A percentile compares a stretch with the other conserved stretches of the same genome.
phyloP scores from a whole-genome alignment of 2,888 invertebrate species.

The Phalera bucephala region DNA sequence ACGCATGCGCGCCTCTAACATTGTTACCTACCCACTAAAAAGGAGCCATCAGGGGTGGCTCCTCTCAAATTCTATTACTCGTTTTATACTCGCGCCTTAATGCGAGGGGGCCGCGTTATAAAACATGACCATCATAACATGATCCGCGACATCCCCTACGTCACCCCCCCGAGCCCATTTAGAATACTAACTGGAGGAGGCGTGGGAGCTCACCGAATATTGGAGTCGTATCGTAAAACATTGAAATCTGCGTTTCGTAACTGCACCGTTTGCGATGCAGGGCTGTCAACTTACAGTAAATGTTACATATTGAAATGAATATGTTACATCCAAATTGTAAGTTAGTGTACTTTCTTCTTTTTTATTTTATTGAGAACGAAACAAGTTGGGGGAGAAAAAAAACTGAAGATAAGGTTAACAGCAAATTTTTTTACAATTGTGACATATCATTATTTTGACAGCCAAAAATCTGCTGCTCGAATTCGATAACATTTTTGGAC shows the following conservation, averaged over 20 bases:
- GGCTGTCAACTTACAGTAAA: slow-evolving; percentile 24
- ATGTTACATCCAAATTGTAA: too few relatives aligned
- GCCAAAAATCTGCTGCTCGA: too few relatives aligned
- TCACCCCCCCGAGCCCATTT: slow-evolving; percentile 35
- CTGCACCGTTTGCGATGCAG: slow-evolving; percentile 26
- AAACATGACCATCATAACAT: slow-evolving; percentile 67
- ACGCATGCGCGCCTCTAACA: slow-evolving; percentile 73
- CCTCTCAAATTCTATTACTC: slow-evolving; percentile 79
- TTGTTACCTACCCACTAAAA: slow-evolving; percentile 71
- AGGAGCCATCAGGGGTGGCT: slow-evolving; percentile 53
- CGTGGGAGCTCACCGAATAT: slow-evolving; percentile 38
- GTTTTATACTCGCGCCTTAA: slow-evolving; percentile 76
- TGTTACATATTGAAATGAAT: too few relatives aligned
- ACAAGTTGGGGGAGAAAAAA: too few relatives aligned
- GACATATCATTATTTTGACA: too few relatives aligned
- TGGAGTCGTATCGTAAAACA: slow-evolving; percentile 56
- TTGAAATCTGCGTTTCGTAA: slow-evolving; percentile 64
- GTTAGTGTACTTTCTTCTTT: too few relatives aligned
- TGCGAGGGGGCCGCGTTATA: slow-evolving; percentile 64
- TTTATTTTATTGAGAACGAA: too few relatives aligned
- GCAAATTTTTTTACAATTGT: too few relatives aligned
- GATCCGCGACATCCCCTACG: slow-evolving; percentile 55
- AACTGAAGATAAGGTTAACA: too few relatives aligned
- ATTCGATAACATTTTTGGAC: too few relatives aligned
- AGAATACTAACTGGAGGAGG: slow-evolving; percentile 35